Evolutionary conservation across 2,113 vertebrate species (phyloP).

Genomic region (Anser cygnoides): DNA sequence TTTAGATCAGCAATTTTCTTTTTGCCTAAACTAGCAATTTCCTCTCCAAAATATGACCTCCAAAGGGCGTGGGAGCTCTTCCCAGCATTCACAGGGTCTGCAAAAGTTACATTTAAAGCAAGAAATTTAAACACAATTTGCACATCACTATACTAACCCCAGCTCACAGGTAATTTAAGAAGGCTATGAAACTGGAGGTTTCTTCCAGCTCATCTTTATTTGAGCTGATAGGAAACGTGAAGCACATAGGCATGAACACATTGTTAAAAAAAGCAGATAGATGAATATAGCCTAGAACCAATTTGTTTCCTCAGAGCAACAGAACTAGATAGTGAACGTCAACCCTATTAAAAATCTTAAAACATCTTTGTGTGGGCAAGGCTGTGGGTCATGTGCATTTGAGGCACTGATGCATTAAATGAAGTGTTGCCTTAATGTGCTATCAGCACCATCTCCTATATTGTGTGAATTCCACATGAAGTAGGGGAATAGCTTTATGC

Average conservation of each 20-base stretch:
- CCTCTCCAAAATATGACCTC: neutral
- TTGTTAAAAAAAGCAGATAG: neutral
- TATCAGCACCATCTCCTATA: neutral
- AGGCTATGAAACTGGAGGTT: neutral
- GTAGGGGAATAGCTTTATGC: neutral
- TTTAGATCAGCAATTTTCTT: neutral
- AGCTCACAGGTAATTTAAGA: too few relatives aligned
- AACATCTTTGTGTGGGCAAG: neutral
- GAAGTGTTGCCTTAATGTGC: neutral
- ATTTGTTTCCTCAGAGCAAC: neutral
- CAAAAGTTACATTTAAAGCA: neutral
- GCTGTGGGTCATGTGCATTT: neutral
- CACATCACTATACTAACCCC: neutral
- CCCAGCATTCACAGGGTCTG: neutral
- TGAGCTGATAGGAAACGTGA: neutral
- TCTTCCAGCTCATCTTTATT: neutral
- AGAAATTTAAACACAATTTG: neutral
- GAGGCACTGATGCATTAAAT: constrained; percentile 29
- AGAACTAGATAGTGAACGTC: neutral
- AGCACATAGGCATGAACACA: neutral
- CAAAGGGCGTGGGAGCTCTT: neutral
- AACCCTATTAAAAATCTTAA: neutral
- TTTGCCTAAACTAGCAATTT: neutral
- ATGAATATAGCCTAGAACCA: neutral
- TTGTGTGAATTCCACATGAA: neutral